phyloP scores from a whole-genome alignment of 2,797 vertebrate species.

The Sebastes kiyomatsui region DNA sequence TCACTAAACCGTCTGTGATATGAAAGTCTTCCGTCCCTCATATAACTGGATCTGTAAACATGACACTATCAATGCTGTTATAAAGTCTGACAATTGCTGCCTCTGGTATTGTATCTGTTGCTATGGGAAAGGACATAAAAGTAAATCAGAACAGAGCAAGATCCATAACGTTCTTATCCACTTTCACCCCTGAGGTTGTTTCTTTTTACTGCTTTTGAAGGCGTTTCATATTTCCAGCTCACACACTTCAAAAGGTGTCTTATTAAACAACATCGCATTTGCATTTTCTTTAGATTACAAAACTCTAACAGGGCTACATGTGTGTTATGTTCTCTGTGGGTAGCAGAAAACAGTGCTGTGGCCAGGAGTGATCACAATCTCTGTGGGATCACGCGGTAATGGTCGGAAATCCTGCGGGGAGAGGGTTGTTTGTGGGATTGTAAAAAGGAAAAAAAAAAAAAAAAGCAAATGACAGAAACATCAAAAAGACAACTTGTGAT shows the following conservation, averaged over 20 bases:
- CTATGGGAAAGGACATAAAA: background rate
- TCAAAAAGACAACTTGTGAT: constrained; percentile 49
- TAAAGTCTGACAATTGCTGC: constrained; percentile 4
- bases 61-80: background rate
- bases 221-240: background rate
- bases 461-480: constrained; percentile 34
- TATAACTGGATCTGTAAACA: background rate
- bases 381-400: background rate
- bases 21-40: background rate
- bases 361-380: constrained; percentile 22
- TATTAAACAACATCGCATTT: constrained; percentile 12
- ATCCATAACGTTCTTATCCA: background rate
- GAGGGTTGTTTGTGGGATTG: background rate
- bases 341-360: background rate
- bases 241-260: background rate
- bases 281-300: constrained; percentile 12
- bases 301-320: background rate
- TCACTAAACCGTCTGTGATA: background rate
- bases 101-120: constrained; percentile 18
- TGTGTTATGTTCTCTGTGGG: background rate
- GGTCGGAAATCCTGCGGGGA: constrained; percentile 17
- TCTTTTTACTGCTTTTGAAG: background rate
- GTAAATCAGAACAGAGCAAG: background rate
- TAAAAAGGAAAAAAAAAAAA: background rate
- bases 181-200: constrained; percentile 1